Evolutionary conservation across 2,888 invertebrate species (phyloP).

Genomic region (Tetragonisca angustula): DNA sequence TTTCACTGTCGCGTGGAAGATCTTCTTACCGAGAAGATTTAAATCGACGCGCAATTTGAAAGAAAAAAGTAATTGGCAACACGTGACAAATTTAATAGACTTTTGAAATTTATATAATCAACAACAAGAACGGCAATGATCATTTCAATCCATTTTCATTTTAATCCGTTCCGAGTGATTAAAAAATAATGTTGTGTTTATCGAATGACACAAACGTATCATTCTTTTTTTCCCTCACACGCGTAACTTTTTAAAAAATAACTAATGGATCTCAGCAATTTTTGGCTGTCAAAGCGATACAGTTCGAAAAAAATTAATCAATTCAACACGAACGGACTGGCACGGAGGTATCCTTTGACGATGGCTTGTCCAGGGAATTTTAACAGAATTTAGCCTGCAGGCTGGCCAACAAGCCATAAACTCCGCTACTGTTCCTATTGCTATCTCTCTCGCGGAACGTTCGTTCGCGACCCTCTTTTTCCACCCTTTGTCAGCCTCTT

Average conservation of each 20-base stretch:
- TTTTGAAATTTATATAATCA: too few relatives aligned
- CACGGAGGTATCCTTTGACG: background rate
- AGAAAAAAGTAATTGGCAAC: too few relatives aligned
- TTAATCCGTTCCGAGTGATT: too few relatives aligned
- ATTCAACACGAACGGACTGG: background rate
- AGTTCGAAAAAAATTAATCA: background rate
- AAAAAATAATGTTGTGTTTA: too few relatives aligned
- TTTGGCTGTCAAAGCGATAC: background rate
- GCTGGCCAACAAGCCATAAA: conserved; percentile 14
- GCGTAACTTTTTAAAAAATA: background rate
- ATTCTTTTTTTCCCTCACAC: background rate
- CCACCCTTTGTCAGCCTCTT: conserved; percentile 3
- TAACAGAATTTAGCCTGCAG: conserved; percentile 1
- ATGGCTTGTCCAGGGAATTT: conserved; percentile 4
- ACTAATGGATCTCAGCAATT: conserved; percentile 1
- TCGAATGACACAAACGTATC: background rate
- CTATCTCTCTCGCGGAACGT: background rate
- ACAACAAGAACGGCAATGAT: too few relatives aligned
- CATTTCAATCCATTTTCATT: too few relatives aligned
- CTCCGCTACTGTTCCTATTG: background rate
- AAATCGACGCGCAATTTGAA: background rate
- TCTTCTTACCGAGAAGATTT: background rate
- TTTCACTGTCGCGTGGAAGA: background rate
- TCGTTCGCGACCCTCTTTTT: background rate
- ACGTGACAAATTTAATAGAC: too few relatives aligned